A percentile compares a stretch with the other conserved stretches of the same genome.
These are phyloP conservation scores for Hippasteria phrygiana DNA, from an alignment of 53 echinoderm and acorn worm genomes.

Conservation along the genomic window DNA sequence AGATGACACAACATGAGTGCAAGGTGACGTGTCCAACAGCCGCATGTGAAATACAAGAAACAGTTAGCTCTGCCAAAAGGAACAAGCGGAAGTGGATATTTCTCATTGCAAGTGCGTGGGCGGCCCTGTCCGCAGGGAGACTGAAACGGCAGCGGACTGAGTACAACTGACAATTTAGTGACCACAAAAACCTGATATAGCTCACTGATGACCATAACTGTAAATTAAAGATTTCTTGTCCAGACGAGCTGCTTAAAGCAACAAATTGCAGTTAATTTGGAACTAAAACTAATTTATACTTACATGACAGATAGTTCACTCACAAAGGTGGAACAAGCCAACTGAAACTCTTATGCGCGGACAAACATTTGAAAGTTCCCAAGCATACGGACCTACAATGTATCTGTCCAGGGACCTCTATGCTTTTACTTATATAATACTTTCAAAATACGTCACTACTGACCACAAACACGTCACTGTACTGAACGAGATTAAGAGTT, in stretches of 20 bases:
- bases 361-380: neutral
- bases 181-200: neutral
- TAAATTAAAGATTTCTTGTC: neutral
- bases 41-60: neutral
- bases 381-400: neutral
- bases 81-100: neutral
- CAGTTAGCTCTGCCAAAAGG: neutral
- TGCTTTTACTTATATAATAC: neutral
- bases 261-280: neutral
- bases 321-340: neutral
- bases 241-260: neutral
- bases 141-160: neutral
- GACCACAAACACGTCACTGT: conserved; percentile 30
- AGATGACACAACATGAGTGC: conserved; percentile 15
- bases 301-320: neutral
- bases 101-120: neutral
- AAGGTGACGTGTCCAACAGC: conserved; percentile 11
- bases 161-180: neutral
- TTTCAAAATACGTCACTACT: conserved; percentile 14
- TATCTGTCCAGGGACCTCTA: neutral
- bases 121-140: neutral
- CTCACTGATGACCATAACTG: neutral
- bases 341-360: neutral
- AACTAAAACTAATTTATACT: neutral
- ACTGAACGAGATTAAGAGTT: neutral